Conservation (phyloP, 2,797 vertebrate species). For the Helicolenus hilgendorfi region DNA sequence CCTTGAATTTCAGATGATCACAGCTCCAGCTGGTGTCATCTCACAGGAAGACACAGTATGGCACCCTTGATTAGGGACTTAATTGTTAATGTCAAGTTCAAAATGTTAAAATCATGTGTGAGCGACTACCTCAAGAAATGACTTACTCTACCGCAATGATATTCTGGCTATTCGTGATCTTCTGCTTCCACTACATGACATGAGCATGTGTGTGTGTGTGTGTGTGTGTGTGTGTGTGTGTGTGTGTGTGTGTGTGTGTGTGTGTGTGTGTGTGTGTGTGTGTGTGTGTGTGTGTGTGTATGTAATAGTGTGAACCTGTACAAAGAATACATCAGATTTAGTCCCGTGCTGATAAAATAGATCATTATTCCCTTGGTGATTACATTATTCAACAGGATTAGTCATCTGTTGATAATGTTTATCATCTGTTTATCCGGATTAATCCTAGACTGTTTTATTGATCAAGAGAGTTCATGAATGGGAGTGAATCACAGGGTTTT, state of each 20-base stretch:
- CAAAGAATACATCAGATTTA: background rate
- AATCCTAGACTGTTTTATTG: background rate
- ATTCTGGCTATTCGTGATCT: background rate
- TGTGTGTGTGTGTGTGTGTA: background rate
- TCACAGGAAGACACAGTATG: background rate
- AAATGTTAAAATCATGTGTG: slow-evolving; percentile 21
- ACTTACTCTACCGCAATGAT: background rate
- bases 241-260: background rate
- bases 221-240: background rate
- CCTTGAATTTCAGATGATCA: slow-evolving; percentile 12
- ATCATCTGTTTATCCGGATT: slow-evolving; percentile 24
- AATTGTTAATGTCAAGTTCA: slow-evolving; percentile 53
- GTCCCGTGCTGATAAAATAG: background rate
- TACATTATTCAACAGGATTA: slow-evolving; percentile 20
- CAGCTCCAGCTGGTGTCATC: slow-evolving; percentile 24
- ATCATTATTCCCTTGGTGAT: slow-evolving; percentile 17
- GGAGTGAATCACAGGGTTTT: background rate
- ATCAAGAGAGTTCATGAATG: background rate
- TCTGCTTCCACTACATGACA: background rate
- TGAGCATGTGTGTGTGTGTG: background rate
- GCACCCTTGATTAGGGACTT: slow-evolving; percentile 22
- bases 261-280: background rate
- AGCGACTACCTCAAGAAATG: background rate
- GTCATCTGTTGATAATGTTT: slow-evolving; percentile 27
- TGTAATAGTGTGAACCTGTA: background rate